Base-by-base conservation (phyloP, 2,797 vertebrate species). In the Scolopax rusticola region DNA sequence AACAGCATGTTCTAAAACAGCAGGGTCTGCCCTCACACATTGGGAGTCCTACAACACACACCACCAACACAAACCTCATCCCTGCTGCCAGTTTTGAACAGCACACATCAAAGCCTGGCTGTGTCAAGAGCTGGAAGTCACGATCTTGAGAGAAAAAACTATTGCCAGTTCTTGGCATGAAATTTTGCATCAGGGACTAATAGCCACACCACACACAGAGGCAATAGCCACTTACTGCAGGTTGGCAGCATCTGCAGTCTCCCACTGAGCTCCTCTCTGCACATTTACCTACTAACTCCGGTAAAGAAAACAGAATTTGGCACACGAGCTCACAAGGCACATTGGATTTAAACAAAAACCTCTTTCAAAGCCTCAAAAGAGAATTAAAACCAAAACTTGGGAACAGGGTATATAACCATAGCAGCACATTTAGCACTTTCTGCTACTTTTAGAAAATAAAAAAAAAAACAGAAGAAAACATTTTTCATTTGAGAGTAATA, bases 401-500 rank as follows among this genome's bases (percentile, higher is more conserved):
- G 20, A 59, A 86, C 9, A 40, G 20, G 7, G 17, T 19, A 2
- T 38, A 40, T 43, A 79, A 60, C 8, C 8, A 23, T 30, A 86
- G 38, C 25, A 54, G n/a, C 11, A 68, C 1, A 0, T 69, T 54
- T 74, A 40, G 17, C 9, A 4, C 18, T 82, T 61, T 24, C 40
- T 25, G 15, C 21, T 77, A 61, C n/a, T 60, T 67, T 21, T 41
- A 27, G n/a, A 12, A 48, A 48, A 91, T 73, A 83, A 33, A 33
- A 33, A 36, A 36, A 36, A 36, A 79, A 60, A 3, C 8, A 69
- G 43, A 51, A 47, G 53, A 53, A 85, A 65, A 24, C 5, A 33
- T 59, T 84, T 80, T 70, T 88, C 16, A 57, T 40, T 56, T 90
- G n/a, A 80, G 24, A 91, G n/a, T 24, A 88, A 59, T 36, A 75